These are phyloP conservation scores for Tachina fera DNA, from an alignment of 2,888 invertebrate genomes.

Conservation along the genomic window DNA sequence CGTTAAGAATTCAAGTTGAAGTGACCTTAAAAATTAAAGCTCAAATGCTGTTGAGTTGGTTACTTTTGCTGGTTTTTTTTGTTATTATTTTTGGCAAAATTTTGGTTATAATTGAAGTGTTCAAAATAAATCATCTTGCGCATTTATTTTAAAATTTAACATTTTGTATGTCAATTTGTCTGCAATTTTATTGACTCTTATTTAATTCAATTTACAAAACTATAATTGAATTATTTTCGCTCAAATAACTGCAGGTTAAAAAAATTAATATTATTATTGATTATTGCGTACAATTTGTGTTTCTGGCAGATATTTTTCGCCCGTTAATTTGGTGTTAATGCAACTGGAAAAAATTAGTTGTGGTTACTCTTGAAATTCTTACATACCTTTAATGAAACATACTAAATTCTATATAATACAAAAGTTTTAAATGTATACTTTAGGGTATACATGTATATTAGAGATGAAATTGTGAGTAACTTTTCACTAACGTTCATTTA, in stretches of 20 bases:
- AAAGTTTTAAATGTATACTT: too few relatives aligned
- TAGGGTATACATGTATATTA: too few relatives aligned
- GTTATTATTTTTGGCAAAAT: neutral
- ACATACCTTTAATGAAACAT: too few relatives aligned
- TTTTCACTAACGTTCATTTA: too few relatives aligned
- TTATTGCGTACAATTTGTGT: conserved; percentile 2
- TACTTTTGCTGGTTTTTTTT: neutral
- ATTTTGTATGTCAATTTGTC: conserved; percentile 30
- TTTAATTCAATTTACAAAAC: conserved; percentile 62
- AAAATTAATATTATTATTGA: conserved; percentile 30
- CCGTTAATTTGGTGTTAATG: conserved; percentile 13
- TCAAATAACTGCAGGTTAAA: conserved; percentile 30
- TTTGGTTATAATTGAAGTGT: conserved; percentile 32
- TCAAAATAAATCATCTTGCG: conserved; percentile 36
- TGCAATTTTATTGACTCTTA: conserved; percentile 23
- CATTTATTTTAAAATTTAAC: conserved; percentile 48
- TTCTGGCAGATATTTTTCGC: conserved; percentile 5
- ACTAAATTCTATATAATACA: too few relatives aligned
- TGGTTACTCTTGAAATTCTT: neutral
- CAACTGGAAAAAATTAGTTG: neutral
- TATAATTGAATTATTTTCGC: conserved; percentile 61
- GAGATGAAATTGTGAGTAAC: too few relatives aligned
- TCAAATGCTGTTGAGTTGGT: conserved; percentile 37
- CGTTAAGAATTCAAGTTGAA: conserved; percentile 33
- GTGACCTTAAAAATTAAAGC: conserved; percentile 39